Evolutionary conservation across 2,888 invertebrate genomes (phyloP), one percentile per base, ranked within the genome.

Genomic region (Spodoptera picta): DNA sequence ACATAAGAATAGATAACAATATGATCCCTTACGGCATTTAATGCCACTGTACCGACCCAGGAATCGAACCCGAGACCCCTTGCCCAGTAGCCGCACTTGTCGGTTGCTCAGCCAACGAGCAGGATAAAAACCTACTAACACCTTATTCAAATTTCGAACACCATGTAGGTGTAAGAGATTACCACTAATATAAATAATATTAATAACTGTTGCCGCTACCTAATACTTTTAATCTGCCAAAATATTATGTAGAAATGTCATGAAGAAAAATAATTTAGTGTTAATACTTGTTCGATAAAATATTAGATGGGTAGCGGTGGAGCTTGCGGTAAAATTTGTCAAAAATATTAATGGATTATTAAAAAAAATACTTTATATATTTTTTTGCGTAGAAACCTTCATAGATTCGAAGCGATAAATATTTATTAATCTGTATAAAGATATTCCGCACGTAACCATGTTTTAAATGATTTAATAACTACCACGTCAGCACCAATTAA

Each of bases 71-170:
- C 19, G 19, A 19, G 19, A 19, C 19, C 19, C 1, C 19, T 19
- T 19, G 19, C 19, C 19, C 19, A 19, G 19, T 1, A 19, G 19
- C 19, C 19, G 19, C 19, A 19, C 19, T 19, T 19, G 19, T 19
- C 19, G 19, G 19, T 19, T 19, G 19, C 19, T 19, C 19, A 1
- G 1, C 19, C 19, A 19, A 19, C 19, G 19, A 19, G 19, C 19
- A 19, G 19, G 19, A 19, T 19, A 19, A 42, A n/a, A 0, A 4
- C 14, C 11, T 4, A 5, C 31, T 14, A 45, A 41, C 11, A n/a
- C 10, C n/a, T 42, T 64, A 50, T 65, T 65, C 46, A 50, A 65
- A 65, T 56, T 60, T 45, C 23, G 11, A 53, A 42, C 52, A 48
- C 36, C 36, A 9, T 41, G 24, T 49, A 31, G 24, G 0, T 31